Base-by-base conservation (phyloP, 2,888 invertebrate genomes). In the Diadegma fenestrale region DNA sequence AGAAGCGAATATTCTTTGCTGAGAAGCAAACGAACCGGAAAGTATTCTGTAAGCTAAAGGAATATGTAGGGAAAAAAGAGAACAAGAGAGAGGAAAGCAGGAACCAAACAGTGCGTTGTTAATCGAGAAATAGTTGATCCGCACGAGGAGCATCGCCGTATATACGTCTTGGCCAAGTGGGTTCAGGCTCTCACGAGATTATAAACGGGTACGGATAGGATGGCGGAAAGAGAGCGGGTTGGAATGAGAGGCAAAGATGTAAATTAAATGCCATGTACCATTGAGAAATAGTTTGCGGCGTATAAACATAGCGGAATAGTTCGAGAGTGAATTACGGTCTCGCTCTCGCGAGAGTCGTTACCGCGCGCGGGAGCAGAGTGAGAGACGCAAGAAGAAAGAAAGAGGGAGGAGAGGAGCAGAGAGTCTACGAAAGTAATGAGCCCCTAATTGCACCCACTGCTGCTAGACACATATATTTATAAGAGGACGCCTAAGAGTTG, bases 371-470 rank as follows among this genome's bases (percentile, higher is more conserved):
- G n/a, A n/a, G n/a, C n/a, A 51, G 14, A 10, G 37, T 37, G 33
- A 12, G 75, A 45, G 61, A 22, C 10, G 4, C 41, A 71, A 51
- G 26, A 17, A 58, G 45, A 64, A 30, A 61, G 22, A 26, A 45
- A 68, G 63, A 72, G 85, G 10, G 76, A 51, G 73, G 48, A 73
- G 63, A 72, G 79, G 71, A 82, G n/a, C n/a, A n/a, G 82, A 48
- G 84, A 81, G 88, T 88, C 87, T 88, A 89, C 88, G 84, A 88
- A 89, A 89, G 87, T 89, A 90, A 89, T 87, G 89, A 91, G 89
- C 88, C 89, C 88, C 87, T 90, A 91, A 91, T 91, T 90, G 88
- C 89, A 84, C 84, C 80, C 75, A 84, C 88, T 87, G 89, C 88
- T 43, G 37, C 10, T 37, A 37, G 37, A 10, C 7, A 7, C 37